Base-by-base conservation (phyloP, 2,888 invertebrate species). In the Sinhomidia bicolor region DNA sequence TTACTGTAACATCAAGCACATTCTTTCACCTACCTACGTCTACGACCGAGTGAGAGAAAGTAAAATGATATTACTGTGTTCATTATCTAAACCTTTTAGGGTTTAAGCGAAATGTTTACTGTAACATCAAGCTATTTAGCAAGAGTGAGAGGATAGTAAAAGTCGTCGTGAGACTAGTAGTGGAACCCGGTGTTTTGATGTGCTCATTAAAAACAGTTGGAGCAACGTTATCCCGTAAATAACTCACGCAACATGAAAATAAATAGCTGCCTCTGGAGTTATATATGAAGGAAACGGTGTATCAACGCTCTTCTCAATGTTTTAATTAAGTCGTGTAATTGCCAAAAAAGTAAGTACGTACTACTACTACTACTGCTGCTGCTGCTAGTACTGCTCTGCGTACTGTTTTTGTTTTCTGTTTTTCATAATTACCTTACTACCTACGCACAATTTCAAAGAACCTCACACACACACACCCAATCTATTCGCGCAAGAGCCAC, bases 301-400 rank as follows among this genome's bases (percentile, higher is more conserved):
- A 54, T 78, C 54, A 57, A 57, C 78, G 78, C 51, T 29, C 51
- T 54, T 41, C 44, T 44, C 68, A 26, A 20, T 65, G 47, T 68
- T 65, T 80, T 86, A 86, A 86, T 86, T 86, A 86, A 86, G 79
- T 86, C 86, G 68, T 71, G 80, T 80, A 86, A 86, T 86, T 86
- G 80, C 80, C 51, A n/a, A 47, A 71, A 79, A 29, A 85, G 68
- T 78, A 65, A 85, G 60, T 54, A 29, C 86, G 51, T 71, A 29
- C 71, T 20, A 12, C 29, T 32, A 7, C 10, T 36, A 57, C n/a
- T 65, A 54, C 71, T 20, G 20, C 78, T 23, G n/a, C 23, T 32
- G 17, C 60, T 60, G 36, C 32, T 62, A 23, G 47, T 47, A 47
- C 9, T 47, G n/a, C n/a, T 51, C n/a, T 51, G 17, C 12, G 47